Evolutionary conservation across 2,888 invertebrate genomes (phyloP).

Genomic region (Andrena bucephala): DNA sequence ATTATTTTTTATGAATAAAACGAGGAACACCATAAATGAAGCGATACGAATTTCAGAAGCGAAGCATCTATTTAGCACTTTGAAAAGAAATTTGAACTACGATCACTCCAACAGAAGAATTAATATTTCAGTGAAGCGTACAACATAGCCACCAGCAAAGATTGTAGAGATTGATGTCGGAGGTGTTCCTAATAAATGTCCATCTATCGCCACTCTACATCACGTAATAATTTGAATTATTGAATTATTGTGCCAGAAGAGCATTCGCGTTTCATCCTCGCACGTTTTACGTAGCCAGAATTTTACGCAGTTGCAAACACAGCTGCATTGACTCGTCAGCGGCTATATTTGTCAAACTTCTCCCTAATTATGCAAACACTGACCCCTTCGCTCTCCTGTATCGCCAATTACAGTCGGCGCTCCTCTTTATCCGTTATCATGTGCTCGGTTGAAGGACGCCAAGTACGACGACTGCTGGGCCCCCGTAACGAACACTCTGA

Average conservation of each 20-base stretch:
- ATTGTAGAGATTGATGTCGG: no score
- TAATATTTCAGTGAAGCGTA: no score
- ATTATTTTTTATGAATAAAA: not conserved
- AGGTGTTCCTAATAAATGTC: no score
- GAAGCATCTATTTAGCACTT: no score
- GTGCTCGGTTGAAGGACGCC: not conserved
- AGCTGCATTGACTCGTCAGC: not conserved
- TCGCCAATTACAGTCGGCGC: slow-evolving; percentile 20
- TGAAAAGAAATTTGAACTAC: no score
- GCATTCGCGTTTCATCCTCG: not conserved
- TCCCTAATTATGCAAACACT: not conserved
- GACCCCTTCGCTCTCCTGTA: not conserved
- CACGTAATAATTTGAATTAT: not conserved
- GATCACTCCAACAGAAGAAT: no score
- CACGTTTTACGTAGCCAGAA: not conserved
- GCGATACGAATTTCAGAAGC: no score
- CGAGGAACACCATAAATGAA: no score
- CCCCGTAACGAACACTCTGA: slow-evolving; percentile 1
- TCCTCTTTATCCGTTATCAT: slow-evolving; percentile 22
- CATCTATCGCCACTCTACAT: no score
- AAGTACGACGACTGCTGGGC: not conserved
- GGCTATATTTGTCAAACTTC: slow-evolving; percentile 6
- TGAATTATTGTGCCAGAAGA: not conserved
- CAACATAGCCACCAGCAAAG: no score
- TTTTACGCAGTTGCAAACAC: not conserved